Conservation (phyloP, 2,888 invertebrate species). For the Pristionchus exspectatus region DNA sequence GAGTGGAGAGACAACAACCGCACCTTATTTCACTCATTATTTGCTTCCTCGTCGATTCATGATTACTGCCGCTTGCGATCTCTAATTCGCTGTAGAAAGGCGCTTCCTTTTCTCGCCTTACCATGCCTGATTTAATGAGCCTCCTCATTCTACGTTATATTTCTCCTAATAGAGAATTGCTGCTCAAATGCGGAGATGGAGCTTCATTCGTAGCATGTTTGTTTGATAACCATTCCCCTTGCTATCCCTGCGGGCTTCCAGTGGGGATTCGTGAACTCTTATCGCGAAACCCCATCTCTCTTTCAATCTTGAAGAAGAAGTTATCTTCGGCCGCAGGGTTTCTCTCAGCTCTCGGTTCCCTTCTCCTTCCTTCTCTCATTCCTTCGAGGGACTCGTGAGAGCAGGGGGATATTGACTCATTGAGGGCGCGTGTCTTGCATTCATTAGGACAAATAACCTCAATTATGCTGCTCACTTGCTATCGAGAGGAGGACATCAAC, state of each 20-base stretch:
- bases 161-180: not conserved
- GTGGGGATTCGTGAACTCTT: not conserved
- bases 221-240: not conserved
- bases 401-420: constrained; percentile 14
- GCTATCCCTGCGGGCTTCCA: not conserved
- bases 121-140: not conserved
- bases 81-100: not conserved
- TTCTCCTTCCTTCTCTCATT: not conserved
- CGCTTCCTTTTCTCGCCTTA: not conserved
- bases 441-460: not conserved
- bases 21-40: not conserved
- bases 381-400: not conserved
- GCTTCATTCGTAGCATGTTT: not conserved
- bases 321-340: not conserved
- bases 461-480: not conserved
- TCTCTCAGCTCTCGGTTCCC: too few relatives aligned
- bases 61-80: not conserved
- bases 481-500: not conserved
- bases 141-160: not conserved
- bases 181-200: too few relatives aligned
- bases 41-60: not conserved
- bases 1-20: not conserved
- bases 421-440: not conserved
- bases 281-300: not conserved
- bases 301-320: not conserved